Percentiles rank a stretch among this genome's conserved stretches.
Evolutionary conservation across 2,888 invertebrate species (phyloP).

Genomic region (Diloba caeruleocephala): DNA sequence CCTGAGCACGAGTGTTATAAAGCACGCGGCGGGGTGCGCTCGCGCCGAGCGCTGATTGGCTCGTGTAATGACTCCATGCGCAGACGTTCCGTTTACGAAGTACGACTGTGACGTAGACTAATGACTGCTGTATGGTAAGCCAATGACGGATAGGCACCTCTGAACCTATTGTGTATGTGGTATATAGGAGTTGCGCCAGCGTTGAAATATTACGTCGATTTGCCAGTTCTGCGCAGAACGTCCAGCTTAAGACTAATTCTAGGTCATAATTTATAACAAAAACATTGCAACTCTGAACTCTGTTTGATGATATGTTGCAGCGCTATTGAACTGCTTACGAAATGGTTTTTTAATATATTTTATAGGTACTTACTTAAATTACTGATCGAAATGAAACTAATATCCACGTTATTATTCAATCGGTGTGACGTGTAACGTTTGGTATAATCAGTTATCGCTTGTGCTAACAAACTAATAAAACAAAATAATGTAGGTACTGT

Average conservation of each 20-base stretch:
- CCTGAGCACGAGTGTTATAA: constrained; percentile 80
- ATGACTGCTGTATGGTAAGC: constrained; percentile 77
- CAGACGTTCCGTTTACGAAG: constrained; percentile 71
- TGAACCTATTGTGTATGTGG: constrained; percentile 81
- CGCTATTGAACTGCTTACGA: constrained; percentile 20
- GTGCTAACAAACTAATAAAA: constrained; percentile 26
- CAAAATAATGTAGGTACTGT: constrained; percentile 12
- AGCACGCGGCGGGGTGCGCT: constrained; percentile 85
- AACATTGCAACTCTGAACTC: constrained; percentile 42
- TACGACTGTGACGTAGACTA: constrained; percentile 77
- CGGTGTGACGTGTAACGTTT: constrained; percentile 17
- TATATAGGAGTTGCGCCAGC: constrained; percentile 63
- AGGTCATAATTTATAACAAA: constrained; percentile 49
- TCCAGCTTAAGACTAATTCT: constrained; percentile 56
- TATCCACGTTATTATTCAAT: constrained; percentile 25
- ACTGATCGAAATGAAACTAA: background rate
- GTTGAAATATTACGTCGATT: constrained; percentile 65
- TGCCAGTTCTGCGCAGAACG: constrained; percentile 60
- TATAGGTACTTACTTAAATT: no score
- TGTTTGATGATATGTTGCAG: constrained; percentile 36
- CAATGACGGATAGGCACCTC: constrained; percentile 87
- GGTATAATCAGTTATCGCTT: constrained; percentile 24
- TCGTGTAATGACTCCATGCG: constrained; percentile 77
- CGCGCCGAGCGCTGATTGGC: constrained; percentile 80
- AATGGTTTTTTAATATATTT: constrained; percentile 1